Conservation (phyloP, 2,797 vertebrate genomes). For the Ateles fusciceps region DNA sequence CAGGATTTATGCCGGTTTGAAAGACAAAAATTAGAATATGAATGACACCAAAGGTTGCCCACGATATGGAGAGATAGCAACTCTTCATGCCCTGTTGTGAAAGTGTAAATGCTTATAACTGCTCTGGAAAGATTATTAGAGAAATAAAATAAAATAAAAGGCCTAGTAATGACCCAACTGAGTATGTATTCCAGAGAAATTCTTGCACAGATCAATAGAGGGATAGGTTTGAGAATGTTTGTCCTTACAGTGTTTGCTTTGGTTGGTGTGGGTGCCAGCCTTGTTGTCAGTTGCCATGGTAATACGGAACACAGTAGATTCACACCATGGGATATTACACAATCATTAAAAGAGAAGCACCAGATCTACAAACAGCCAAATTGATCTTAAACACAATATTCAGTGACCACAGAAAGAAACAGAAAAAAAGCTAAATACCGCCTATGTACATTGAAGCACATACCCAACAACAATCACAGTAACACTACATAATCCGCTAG, state of each 20-base stretch:
- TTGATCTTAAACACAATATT: background rate
- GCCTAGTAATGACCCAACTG: background rate
- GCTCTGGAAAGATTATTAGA: background rate
- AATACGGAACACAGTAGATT: background rate
- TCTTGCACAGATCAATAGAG: background rate
- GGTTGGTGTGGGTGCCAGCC: background rate
- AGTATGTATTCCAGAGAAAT: background rate
- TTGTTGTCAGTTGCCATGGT: background rate
- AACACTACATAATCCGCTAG: background rate
- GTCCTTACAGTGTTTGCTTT: background rate
- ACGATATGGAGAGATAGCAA: background rate
- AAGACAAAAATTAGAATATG: background rate
- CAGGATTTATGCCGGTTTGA: background rate
- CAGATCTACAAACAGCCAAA: background rate
- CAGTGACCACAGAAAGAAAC: background rate
- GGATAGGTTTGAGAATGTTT: background rate
- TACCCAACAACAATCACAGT: background rate
- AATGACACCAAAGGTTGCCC: background rate
- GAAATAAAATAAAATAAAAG: background rate
- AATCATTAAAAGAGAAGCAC: background rate
- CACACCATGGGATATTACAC: background rate
- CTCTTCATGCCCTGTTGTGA: background rate
- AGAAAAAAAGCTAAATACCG: background rate
- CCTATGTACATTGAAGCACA: background rate
- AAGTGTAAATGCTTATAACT: background rate